Evolutionary conservation across 2,797 vertebrate species (phyloP), one percentile per base, ranked within the genome.

Genomic region (Ctenopoma kingsleyae): DNA sequence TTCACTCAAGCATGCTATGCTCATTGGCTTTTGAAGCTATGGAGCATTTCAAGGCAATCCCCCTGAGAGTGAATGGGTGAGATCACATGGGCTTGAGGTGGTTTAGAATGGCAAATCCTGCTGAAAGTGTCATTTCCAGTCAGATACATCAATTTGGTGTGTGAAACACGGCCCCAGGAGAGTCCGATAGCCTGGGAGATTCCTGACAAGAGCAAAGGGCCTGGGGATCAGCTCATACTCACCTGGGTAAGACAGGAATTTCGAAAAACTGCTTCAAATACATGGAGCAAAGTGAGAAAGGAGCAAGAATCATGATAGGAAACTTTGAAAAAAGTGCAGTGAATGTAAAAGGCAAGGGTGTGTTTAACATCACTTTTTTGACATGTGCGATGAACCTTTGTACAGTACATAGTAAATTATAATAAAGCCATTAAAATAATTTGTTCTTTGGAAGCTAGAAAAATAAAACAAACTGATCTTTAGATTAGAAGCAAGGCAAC

Each of bases 41-140:
- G 72, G 78, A 71, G 81, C 82, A 88, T 94, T 93, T 93, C 84
- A 93, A 89, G 81, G 76, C 87, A 91, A 94, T 94, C 87, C 92
- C 93, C 89, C 78, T 25, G 92, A 92, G 92, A 93, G 83, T 76
- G 90, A 92, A 89, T 82, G 88, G 90, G 85, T 88, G 90, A 89
- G 90, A 93, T 94, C 93, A 91, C 91, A 92, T 92, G 89, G 91
- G 92, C 93, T 93, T 92, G 93, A 90, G 90, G 89, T 93, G 94
- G 93, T 94, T 95, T 94, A 91, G 91, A 94, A 94, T 92, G 92
- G 93, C 92, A 95, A 94, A 94, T 94, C 93, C 92, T 92, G 93
- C 92, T 92, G 92, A 93, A 94, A 91, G 92, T 94, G 93, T 92
- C 93, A 93, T 95, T 94, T 94, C 91, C 90, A 91, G 88, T 90